phyloP scores from a whole-genome alignment of 2,797 vertebrate genomes.

The Lacerta agilis region DNA sequence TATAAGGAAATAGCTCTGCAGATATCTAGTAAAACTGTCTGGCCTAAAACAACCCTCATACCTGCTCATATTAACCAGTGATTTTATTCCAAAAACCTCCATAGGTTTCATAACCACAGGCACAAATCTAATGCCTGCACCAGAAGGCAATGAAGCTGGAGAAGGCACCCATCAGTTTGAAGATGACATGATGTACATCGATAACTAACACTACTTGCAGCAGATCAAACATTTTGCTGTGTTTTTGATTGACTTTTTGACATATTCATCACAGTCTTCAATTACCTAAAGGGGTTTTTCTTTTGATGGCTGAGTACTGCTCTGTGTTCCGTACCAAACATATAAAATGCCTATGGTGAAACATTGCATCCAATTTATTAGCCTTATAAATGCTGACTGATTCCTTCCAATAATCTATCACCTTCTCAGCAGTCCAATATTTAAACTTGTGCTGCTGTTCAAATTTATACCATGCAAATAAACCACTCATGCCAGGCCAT shows the following conservation, averaged over 20 bases:
- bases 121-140: background rate
- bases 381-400: background rate
- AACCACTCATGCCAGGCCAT: background rate
- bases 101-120: constrained; percentile 44
- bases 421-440: background rate
- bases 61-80: background rate
- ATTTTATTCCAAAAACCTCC: constrained; percentile 24
- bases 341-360: background rate
- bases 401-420: background rate
- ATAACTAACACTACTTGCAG: constrained; percentile 47
- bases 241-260: background rate
- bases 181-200: constrained; percentile 41
- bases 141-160: constrained; percentile 25
- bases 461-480: background rate
- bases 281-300: background rate
- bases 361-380: background rate
- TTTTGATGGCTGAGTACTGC: background rate
- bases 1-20: background rate
- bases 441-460: background rate
- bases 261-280: background rate
- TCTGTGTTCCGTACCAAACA: background rate
- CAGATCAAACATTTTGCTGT: constrained; percentile 20
- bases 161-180: background rate
- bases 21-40: background rate
- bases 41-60: background rate